These are phyloP conservation scores for Drosophila testacea DNA, from an alignment of 2,888 invertebrate species.

Conservation along the genomic window DNA sequence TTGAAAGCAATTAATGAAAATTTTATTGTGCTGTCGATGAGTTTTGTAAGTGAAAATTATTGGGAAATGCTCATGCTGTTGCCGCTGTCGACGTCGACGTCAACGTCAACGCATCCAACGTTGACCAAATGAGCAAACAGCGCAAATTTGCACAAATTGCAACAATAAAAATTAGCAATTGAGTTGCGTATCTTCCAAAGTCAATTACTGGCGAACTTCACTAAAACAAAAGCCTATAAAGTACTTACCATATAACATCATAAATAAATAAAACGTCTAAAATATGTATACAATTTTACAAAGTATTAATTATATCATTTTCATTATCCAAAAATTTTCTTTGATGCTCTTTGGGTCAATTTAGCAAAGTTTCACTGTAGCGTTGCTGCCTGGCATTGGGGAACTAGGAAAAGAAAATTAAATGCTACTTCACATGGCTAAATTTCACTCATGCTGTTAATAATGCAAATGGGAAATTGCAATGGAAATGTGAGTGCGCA, in stretches of 20 bases:
- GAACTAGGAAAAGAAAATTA: slow-evolving; percentile 47
- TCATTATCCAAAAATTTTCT: too few species aligned
- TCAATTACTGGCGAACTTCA: slow-evolving; percentile 34
- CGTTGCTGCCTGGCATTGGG: slow-evolving; percentile 7
- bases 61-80: slow-evolving; percentile 23
- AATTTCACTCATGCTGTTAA: slow-evolving; percentile 62
- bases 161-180: slow-evolving; percentile 58
- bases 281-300: neutral
- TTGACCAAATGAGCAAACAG: slow-evolving; percentile 39
- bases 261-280: neutral
- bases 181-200: slow-evolving; percentile 46
- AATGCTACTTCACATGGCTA: slow-evolving; percentile 45
- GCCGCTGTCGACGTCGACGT: neutral
- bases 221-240: neutral
- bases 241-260: neutral
- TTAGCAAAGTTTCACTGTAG: slow-evolving; percentile 8
- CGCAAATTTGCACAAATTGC: slow-evolving; percentile 42
- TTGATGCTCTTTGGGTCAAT: neutral
- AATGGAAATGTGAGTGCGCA: slow-evolving; percentile 23
- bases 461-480: slow-evolving; percentile 65
- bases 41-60: slow-evolving; percentile 46
- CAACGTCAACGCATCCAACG: slow-evolving; percentile 5
- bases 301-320: neutral
- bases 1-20: slow-evolving; percentile 64
- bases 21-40: slow-evolving; percentile 61